Evolutionary conservation across 1,140 invertebrate species (phyloP).

Genomic region (Drosophila parabipectinata): DNA sequence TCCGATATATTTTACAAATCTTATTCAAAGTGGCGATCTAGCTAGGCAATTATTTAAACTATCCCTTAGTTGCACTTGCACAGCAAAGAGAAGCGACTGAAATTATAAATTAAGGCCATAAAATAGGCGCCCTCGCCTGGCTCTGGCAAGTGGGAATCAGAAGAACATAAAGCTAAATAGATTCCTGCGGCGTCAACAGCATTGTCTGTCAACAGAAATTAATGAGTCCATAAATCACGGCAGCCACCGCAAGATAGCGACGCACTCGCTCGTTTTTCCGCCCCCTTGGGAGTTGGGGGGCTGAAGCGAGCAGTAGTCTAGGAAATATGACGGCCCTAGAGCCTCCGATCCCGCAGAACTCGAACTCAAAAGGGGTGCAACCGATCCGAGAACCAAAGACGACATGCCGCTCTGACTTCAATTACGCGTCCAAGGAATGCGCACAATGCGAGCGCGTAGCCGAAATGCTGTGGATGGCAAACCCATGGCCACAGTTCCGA

Average conservation of each 20-base stretch:
- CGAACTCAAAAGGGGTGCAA: conserved; percentile 61
- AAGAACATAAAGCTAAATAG: conserved; percentile 81
- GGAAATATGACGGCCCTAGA: conserved; percentile 66
- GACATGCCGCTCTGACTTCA: conserved; percentile 78
- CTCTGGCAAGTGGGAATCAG: conserved; percentile 52
- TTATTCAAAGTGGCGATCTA: not conserved
- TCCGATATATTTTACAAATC: not conserved
- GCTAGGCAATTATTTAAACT: not conserved
- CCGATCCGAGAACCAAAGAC: conserved; percentile 36
- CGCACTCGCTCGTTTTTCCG: conserved; percentile 22
- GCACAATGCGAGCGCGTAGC: conserved; percentile 68
- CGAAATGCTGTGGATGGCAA: conserved; percentile 47
- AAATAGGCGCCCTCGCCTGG: conserved; percentile 34
- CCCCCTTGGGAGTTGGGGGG: conserved; percentile 5
- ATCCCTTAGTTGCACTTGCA: not conserved
- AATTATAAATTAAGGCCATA: conserved; percentile 72
- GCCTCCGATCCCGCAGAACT: conserved; percentile 34
- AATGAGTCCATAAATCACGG: conserved; percentile 83
- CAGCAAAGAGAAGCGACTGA: conserved; percentile 21
- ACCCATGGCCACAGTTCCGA: conserved; percentile 37
- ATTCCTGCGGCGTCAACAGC: conserved; percentile 81
- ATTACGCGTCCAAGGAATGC: conserved; percentile 80
- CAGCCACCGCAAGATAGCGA: conserved; percentile 52
- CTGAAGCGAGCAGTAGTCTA: conserved; percentile 11
- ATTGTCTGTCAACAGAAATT: conserved; percentile 84